These are phyloP conservation scores for Lethrus apterus DNA, from an alignment of 1,140 invertebrate genomes.

Conservation along the genomic window DNA sequence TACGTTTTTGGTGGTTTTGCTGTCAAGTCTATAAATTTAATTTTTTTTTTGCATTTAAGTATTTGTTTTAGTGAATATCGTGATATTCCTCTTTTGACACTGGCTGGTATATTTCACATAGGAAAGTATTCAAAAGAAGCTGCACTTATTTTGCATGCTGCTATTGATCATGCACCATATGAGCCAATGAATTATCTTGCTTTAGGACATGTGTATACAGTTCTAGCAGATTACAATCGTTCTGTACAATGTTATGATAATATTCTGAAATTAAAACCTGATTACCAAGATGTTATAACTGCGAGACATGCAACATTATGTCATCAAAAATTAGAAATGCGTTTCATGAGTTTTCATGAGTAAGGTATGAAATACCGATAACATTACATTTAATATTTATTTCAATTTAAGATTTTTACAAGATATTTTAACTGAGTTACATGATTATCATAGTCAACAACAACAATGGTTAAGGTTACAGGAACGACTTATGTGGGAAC, in stretches of 20 bases:
- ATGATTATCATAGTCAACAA: conserved; percentile 60
- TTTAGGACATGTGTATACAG: conserved; percentile 69
- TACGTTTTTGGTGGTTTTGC: no score
- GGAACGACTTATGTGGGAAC: conserved; percentile 55
- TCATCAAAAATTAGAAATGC: conserved; percentile 58
- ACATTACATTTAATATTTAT: neutral
- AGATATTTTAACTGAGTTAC: conserved; percentile 55
- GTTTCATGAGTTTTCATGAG: conserved; percentile 58
- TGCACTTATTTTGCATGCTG: conserved; percentile 67
- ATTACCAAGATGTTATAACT: conserved; percentile 45
- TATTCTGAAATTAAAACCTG: conserved; percentile 53
- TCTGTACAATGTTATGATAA: conserved; percentile 61
- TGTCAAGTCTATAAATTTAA: no score
- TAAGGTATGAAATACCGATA: conserved; percentile 39
- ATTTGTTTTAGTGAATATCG: conserved; percentile 57
- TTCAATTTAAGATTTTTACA: conserved; percentile 50
- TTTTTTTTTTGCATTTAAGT: no score
- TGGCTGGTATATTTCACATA: conserved; percentile 76
- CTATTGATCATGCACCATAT: conserved; percentile 67
- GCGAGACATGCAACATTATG: conserved; percentile 63
- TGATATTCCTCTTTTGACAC: conserved; percentile 70
- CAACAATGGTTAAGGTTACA: conserved; percentile 55
- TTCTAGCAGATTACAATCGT: conserved; percentile 57
- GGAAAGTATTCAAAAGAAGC: conserved; percentile 68
- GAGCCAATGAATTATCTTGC: conserved; percentile 69